A percentile compares a stretch with the other conserved stretches of the same genome.
Conservation (phyloP, 2,113 vertebrate genomes). For the Nannospalax galili region DNA sequence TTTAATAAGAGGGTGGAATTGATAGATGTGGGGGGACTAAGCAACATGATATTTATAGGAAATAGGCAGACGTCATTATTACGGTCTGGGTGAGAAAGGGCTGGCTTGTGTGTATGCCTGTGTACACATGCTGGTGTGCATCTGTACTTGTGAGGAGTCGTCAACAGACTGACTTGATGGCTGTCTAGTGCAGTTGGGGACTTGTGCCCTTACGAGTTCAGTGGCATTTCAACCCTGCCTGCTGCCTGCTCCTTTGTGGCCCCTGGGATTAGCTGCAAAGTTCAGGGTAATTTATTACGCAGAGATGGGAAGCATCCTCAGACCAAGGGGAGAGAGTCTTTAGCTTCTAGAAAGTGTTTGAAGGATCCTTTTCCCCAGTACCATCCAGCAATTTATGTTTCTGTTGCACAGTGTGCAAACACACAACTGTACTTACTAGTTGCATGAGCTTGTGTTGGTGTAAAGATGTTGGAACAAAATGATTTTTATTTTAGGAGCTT, state of each 20-base stretch:
- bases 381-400: neutral
- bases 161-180: neutral
- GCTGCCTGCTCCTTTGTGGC: neutral
- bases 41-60: neutral
- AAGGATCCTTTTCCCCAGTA: neutral
- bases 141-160: neutral
- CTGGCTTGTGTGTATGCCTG: accelerated
- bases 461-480: neutral
- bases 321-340: neutral
- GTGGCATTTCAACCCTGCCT: neutral
- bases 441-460: neutral
- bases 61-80: too few relatives aligned
- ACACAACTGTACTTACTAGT: neutral
- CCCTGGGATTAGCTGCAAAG: neutral
- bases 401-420: neutral
- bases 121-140: neutral
- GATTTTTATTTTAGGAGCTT: neutral
- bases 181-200: neutral
- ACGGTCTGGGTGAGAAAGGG: neutral
- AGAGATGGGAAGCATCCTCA: neutral
- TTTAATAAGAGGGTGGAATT: neutral
- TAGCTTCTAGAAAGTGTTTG: neutral
- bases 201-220: neutral
- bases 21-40: too few relatives aligned
- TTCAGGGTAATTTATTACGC: neutral